phyloP scores from a whole-genome alignment of 2,888 invertebrate genomes.

The Papilio elwesi region DNA sequence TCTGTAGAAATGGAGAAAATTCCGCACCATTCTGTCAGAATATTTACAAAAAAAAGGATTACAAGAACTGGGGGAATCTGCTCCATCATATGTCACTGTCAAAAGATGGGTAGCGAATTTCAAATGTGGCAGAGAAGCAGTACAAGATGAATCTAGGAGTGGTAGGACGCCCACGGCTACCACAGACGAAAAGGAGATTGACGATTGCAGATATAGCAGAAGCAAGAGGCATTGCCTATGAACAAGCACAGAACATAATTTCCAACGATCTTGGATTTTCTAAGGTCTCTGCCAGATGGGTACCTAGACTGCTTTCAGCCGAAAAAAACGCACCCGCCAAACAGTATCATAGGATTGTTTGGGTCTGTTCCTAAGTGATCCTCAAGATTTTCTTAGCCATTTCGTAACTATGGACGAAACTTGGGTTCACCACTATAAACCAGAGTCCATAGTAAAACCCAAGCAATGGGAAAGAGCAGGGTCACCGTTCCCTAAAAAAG shows the following conservation, averaged over 20 bases:
- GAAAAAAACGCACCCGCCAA: slow-evolving; percentile 38
- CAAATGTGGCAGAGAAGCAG: slow-evolving; percentile 44
- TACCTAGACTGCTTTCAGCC: slow-evolving; percentile 39
- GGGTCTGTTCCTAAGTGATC: slow-evolving; percentile 36
- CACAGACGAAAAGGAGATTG: slow-evolving; percentile 43
- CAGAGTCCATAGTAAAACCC: slow-evolving; percentile 40
- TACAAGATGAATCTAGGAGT: slow-evolving; percentile 43
- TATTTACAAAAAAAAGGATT: slow-evolving; percentile 35
- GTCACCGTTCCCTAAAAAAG: neutral
- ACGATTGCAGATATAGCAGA: slow-evolving; percentile 42
- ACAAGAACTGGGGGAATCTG: slow-evolving; percentile 38
- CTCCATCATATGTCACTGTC: slow-evolving; percentile 42
- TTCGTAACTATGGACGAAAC: too few species aligned
- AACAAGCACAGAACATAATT: too few species aligned
- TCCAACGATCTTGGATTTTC: slow-evolving; percentile 38
- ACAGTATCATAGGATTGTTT: slow-evolving; percentile 42
- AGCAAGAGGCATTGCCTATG: slow-evolving; percentile 3
- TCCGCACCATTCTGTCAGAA: slow-evolving; percentile 31
- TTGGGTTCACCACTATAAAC: too few species aligned
- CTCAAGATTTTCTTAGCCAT: slow-evolving; percentile 22
- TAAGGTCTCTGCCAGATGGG: slow-evolving; percentile 42
- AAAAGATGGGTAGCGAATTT: slow-evolving; percentile 44
- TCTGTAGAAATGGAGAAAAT: slow-evolving; percentile 33
- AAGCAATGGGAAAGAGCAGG: slow-evolving; percentile 35
- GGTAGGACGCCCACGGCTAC: slow-evolving; percentile 39